These are phyloP conservation scores for Scaeva pyrastri DNA, from an alignment of 2,888 invertebrate species.

Conservation along the genomic window DNA sequence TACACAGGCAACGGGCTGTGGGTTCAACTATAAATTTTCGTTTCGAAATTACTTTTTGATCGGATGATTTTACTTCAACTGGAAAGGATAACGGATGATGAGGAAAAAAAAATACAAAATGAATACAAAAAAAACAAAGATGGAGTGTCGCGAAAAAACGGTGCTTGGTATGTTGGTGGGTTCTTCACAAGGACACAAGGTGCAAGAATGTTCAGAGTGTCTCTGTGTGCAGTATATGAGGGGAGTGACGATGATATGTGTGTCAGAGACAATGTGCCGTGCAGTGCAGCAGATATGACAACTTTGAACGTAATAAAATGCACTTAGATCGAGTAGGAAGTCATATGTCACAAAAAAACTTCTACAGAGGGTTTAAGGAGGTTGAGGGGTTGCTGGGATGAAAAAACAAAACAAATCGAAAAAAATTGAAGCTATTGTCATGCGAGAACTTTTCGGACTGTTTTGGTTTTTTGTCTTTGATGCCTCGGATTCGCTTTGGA, in stretches of 20 bases:
- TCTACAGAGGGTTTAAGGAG: not conserved
- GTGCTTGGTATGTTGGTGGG: not conserved
- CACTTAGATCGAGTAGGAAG: constrained; percentile 26
- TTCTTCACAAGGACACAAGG: constrained; percentile 9
- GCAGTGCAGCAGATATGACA: constrained; percentile 51
- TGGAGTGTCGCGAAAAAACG: constrained; percentile 7
- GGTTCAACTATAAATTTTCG: constrained; percentile 78
- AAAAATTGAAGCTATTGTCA: not conserved
- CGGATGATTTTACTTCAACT: constrained; percentile 75
- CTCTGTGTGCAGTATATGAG: not conserved
- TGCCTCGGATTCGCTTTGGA: not conserved
- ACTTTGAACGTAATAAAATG: constrained; percentile 57
- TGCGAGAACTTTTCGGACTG: not conserved
- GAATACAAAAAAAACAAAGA: constrained; percentile 4
- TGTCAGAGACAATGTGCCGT: constrained; percentile 40
- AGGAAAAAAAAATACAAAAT: not conserved
- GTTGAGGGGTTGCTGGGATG: too few relatives aligned
- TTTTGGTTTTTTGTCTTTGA: too few relatives aligned
- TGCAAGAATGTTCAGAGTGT: constrained; percentile 35
- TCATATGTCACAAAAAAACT: constrained; percentile 16
- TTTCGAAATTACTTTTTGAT: constrained; percentile 73
- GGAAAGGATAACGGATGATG: constrained; percentile 60
- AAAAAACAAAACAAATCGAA: not conserved
- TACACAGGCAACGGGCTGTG: constrained; percentile 80
- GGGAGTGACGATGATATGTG: not conserved